These are phyloP conservation scores for Tenthredo mesomela DNA, from an alignment of 2,888 invertebrate genomes.

Conservation along the genomic window DNA sequence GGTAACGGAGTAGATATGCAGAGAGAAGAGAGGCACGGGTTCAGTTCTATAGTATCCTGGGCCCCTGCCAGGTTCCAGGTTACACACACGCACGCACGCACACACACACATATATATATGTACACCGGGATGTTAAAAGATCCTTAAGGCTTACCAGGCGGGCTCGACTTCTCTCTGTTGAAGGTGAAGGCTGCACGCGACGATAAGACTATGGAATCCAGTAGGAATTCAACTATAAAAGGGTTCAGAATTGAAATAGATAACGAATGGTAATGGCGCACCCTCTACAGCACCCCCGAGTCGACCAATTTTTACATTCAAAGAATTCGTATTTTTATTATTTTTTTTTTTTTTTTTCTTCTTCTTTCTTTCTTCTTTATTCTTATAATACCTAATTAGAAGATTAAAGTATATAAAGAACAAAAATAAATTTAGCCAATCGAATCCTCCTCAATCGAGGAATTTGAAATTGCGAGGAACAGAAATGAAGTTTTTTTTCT, in stretches of 20 bases:
- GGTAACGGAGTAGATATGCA: neutral
- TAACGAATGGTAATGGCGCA: slow-evolving; percentile 24
- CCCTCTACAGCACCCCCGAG: slow-evolving; percentile 27
- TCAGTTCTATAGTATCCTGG: neutral
- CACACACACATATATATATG: too few relatives aligned
- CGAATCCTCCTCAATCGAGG: neutral
- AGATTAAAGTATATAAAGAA: neutral
- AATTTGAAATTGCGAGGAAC: neutral
- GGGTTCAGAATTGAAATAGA: slow-evolving; percentile 59
- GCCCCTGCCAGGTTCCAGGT: neutral
- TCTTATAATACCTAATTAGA: neutral
- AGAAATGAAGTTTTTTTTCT: neutral
- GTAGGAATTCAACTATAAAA: slow-evolving; percentile 71
- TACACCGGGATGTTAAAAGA: neutral
- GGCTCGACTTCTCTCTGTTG: slow-evolving; percentile 46
- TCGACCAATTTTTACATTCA: neutral
- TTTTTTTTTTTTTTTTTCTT: neutral
- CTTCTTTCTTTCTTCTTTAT: too few relatives aligned
- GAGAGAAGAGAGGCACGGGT: neutral
- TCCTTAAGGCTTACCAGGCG: slow-evolving; percentile 21
- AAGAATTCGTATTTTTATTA: too few relatives aligned
- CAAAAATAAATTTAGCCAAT: neutral
- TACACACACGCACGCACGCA: neutral
- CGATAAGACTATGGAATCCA: slow-evolving; percentile 70
- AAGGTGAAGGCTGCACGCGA: slow-evolving; percentile 66